A percentile compares a stretch with the other conserved stretches of the same genome.
These are phyloP conservation scores for Ranitomeya imitator DNA, from an alignment of 2,113 vertebrate genomes.

Conservation along the genomic window DNA sequence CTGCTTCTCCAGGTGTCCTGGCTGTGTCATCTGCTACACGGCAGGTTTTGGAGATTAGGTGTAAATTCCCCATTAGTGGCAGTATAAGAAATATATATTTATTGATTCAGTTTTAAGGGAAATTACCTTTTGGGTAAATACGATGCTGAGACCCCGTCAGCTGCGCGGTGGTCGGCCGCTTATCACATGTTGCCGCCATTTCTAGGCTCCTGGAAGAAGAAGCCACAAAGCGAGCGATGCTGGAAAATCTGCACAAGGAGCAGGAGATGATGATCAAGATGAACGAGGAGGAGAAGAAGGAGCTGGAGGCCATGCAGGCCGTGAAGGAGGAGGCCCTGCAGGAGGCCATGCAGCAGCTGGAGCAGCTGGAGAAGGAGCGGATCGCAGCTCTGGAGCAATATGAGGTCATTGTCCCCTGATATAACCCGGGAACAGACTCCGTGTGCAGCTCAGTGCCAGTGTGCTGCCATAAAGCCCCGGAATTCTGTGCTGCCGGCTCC, in stretches of 20 bases:
- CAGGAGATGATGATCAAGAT: slow-evolving; percentile 89
- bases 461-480: neutral
- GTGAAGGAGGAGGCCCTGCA: slow-evolving; percentile 86
- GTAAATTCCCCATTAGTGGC: too few relatives aligned
- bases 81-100: too few relatives aligned
- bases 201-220: slow-evolving; percentile 91
- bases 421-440: neutral
- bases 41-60: too few relatives aligned
- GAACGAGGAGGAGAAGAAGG: slow-evolving; percentile 91
- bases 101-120: too few relatives aligned
- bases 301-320: slow-evolving; percentile 83
- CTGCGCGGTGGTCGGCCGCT: neutral
- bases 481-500: neutral
- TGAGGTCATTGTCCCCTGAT: slow-evolving; percentile 73
- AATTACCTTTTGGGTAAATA: too few relatives aligned
- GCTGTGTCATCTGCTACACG: too few relatives aligned
- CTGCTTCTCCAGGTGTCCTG: too few relatives aligned
- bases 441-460: neutral
- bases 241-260: slow-evolving; percentile 88
- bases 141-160: neutral
- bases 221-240: slow-evolving; percentile 82
- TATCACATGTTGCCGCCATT: accelerated
- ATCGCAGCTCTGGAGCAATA: slow-evolving; percentile 88
- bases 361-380: slow-evolving; percentile 84
- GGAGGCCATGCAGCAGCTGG: slow-evolving; percentile 87